Percentiles rank a stretch among this genome's conserved stretches.
Conservation (phyloP, 2,113 vertebrate species). For the Recurvirostra avosetta region DNA sequence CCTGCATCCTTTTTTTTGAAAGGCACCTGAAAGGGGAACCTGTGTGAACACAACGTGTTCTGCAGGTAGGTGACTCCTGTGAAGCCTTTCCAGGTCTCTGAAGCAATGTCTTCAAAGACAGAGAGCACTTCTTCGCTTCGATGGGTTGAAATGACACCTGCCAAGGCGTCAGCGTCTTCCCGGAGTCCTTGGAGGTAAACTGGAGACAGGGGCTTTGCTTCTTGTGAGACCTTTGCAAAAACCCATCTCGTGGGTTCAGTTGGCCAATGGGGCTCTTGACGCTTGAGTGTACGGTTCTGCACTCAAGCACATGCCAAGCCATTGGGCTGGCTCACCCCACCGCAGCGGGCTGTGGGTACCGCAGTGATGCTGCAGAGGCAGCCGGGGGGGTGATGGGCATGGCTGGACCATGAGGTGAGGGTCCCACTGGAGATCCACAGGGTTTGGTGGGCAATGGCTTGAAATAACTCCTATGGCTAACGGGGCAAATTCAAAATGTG, state of each 20-base stretch:
- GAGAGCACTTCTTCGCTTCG: background rate
- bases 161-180: background rate
- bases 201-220: background rate
- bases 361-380: background rate
- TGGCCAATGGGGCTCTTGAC: background rate
- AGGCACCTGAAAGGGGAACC: background rate
- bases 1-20: background rate
- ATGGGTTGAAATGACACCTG: background rate
- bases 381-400: background rate
- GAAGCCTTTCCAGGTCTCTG: background rate
- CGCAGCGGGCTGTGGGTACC: fast-evolving
- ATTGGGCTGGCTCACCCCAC: background rate
- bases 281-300: background rate
- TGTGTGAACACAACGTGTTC: background rate
- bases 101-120: background rate
- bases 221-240: background rate
- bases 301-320: background rate
- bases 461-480: background rate
- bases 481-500: background rate
- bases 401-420: background rate
- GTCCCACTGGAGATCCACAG: background rate
- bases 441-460: background rate
- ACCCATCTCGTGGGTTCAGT: background rate
- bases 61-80: background rate
- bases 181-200: background rate